Evolutionary conservation across 2,888 invertebrate species (phyloP).

Genomic region (Conchocele bisecta): DNA sequence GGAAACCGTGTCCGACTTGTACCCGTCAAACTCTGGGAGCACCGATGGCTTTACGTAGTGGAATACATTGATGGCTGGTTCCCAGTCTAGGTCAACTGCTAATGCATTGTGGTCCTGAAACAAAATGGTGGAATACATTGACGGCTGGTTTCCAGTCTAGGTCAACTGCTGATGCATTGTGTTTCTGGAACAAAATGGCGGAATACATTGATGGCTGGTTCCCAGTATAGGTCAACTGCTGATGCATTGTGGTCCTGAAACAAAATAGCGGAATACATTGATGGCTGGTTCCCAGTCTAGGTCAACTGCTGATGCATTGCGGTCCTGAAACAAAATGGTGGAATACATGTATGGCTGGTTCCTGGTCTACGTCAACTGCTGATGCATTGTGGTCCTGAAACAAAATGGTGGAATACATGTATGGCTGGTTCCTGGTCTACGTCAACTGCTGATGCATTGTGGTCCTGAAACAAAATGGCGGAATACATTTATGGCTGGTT

Average conservation of each 20-base stretch:
- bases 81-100: constrained; percentile 81
- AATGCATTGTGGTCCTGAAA: constrained; percentile 90
- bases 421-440: constrained; percentile 82
- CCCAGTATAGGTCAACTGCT: constrained; percentile 81
- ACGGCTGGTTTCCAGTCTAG: constrained; percentile 82
- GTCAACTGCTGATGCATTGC: constrained; percentile 86
- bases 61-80: constrained; percentile 83
- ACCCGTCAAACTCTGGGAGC: constrained; percentile 91
- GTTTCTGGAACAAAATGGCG: constrained; percentile 90
- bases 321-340: constrained; percentile 85
- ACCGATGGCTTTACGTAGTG: constrained; percentile 91
- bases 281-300: constrained; percentile 82
- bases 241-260: constrained; percentile 89
- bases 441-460: constrained; percentile 86
- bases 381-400: constrained; percentile 90
- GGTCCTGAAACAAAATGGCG: constrained; percentile 87
- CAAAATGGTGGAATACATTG: constrained; percentile 88
- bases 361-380: constrained; percentile 81
- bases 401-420: constrained; percentile 86
- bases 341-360: constrained; percentile 83
- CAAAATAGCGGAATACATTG: constrained; percentile 88
- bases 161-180: constrained; percentile 86
- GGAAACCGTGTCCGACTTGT: constrained; percentile 90
- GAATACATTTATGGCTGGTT: no score
- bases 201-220: constrained; percentile 83